Base-by-base conservation (phyloP, 2,113 vertebrate species). In the Sebastes schlegelii region DNA sequence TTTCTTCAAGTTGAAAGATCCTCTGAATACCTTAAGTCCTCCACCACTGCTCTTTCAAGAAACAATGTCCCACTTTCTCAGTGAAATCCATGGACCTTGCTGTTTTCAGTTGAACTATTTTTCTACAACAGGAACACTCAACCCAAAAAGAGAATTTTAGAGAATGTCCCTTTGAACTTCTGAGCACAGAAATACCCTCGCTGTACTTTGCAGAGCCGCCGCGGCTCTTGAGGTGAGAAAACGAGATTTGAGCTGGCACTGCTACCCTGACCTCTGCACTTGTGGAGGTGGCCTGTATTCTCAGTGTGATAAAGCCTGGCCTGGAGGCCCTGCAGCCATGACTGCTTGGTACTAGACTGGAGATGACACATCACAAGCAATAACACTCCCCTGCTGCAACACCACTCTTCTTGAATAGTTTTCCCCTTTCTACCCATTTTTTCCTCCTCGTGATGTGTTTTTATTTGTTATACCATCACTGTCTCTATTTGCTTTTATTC, bases 181-280 rank as follows among this genome's bases (percentile, higher is more conserved):
- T 5, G 61, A 48, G 46, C 46, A 48, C 63, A 64, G 57, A 81
- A 57, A 17, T 26, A 66, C 63, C 67, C 54, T 64, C 21, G 13
- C 64, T 88, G 63, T 55, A 71, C 60, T 81, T 75, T 67, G 17
- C 54, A 64, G 65, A 61, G 49, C 58, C 10, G 10, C 66, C 11
- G 2, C 63, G 17, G 6, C 57, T 81, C 70, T 82, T 54, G 69
- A 86, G 85, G 82, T 86, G 82, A 78, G 80, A 86, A 74, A 74
- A 61, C 0, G 4, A 76, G 85, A 91, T 90, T 57, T 84, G 80
- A 91, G 80, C 80, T 84, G 91, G 84, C 89, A 54, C 26, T 40
- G 64, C 71, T 40, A 43, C 55, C 70, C 80, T 69, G 80, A 87
- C 88, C 85, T 69, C 14, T 84, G 77, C 67, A 4, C 80, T 77